Evolutionary conservation across 2,113 vertebrate species (phyloP).

Genomic region (Lagenorhynchus albirostris): DNA sequence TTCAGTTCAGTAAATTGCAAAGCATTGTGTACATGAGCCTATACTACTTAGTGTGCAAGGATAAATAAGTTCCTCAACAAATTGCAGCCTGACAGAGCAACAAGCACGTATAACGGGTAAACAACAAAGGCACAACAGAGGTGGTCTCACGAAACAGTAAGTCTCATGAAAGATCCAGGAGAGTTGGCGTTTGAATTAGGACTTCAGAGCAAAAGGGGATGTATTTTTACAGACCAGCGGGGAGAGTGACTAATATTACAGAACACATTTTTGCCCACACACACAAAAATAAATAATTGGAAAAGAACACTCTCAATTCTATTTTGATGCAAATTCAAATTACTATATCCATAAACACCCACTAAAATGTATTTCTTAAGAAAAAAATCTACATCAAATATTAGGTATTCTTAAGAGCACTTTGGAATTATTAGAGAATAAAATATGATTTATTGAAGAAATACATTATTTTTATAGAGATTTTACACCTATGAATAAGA

Average conservation of each 20-base stretch:
- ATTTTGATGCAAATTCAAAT: not conserved
- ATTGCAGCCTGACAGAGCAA: not conserved
- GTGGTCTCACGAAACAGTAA: not conserved
- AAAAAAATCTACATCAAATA: not conserved
- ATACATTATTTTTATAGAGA: not conserved
- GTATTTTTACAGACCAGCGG: not conserved
- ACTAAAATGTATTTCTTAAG: not conserved
- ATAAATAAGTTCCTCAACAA: not conserved
- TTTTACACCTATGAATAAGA: not conserved
- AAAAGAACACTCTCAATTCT: not conserved
- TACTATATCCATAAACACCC: not conserved
- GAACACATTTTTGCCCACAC: not conserved
- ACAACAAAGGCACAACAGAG: too few species aligned
- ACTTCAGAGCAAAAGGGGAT: not conserved
- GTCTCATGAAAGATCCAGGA: accelerated
- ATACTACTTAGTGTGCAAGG: not conserved
- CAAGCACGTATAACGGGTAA: not conserved
- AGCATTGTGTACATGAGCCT: not conserved
- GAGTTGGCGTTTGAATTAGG: not conserved
- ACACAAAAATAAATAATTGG: accelerated
- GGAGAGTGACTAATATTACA: not conserved
- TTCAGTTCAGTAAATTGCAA: not conserved
- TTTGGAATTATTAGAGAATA: not conserved
- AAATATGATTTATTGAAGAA: not conserved
- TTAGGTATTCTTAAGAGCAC: not conserved